Percentiles rank a stretch among this genome's conserved stretches.
phyloP scores from a whole-genome alignment of 2,888 invertebrate genomes.

The Caenorhabditis becei region DNA sequence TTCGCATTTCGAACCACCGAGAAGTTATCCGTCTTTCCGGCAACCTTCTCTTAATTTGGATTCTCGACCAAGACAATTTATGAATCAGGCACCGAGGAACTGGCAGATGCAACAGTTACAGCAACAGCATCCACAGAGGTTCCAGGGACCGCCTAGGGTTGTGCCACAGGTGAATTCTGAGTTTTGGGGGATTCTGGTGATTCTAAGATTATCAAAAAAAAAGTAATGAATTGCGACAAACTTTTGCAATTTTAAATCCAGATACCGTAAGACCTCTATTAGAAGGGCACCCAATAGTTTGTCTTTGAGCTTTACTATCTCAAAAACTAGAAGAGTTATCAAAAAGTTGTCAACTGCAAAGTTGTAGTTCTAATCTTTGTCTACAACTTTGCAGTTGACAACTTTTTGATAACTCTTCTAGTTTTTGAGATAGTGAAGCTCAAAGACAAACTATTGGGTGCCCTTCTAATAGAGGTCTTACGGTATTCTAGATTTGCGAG shows the following conservation, averaged over 20 bases:
- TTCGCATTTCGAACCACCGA: conserved; percentile 60
- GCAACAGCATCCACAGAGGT: conserved; percentile 59
- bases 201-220: too few species aligned
- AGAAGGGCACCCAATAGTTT: too few species aligned
- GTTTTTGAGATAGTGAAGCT: too few species aligned
- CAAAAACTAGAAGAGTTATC: too few species aligned
- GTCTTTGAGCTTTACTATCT: background rate
- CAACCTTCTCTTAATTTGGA: conserved; percentile 44
- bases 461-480: too few species aligned
- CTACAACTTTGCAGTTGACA: conserved; percentile 1
- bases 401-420: conserved; percentile 1
- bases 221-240: too few species aligned
- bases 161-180: background rate
- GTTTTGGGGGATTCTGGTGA: too few species aligned
- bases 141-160: conserved; percentile 1
- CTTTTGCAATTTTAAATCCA: too few species aligned
- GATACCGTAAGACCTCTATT: too few species aligned
- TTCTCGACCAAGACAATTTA: background rate
- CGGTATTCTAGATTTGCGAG: too few species aligned
- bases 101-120: conserved; percentile 66
- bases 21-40: conserved; percentile 60
- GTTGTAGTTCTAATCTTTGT: background rate
- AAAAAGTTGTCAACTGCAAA: background rate
- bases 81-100: conserved; percentile 13
- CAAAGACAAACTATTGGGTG: too few species aligned